Conservation (phyloP, 2,113 vertebrate species). For the Tachycineta bicolor region DNA sequence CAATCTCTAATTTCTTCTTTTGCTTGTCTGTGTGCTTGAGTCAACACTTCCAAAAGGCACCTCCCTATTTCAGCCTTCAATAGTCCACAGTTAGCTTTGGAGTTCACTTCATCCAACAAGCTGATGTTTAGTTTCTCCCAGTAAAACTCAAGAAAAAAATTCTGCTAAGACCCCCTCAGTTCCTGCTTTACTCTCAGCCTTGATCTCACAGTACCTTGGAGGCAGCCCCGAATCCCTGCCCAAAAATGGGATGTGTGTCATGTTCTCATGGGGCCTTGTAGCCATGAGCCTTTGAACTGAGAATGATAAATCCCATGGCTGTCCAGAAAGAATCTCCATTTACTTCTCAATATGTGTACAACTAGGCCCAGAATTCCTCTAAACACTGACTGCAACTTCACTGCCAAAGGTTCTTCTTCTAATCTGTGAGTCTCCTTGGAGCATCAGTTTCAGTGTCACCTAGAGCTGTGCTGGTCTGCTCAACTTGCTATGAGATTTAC, state of each 20-base stretch:
- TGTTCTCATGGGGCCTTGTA: neutral
- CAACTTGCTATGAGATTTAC: neutral
- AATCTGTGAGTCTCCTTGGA: neutral
- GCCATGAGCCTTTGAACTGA: neutral
- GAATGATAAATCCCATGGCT: neutral
- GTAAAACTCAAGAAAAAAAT: neutral
- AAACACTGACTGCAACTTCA: neutral
- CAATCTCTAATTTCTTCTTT: neutral
- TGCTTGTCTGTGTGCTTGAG: neutral
- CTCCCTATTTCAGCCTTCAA: neutral
- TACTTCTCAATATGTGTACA: neutral
- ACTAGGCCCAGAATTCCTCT: neutral
- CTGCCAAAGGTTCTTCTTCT: neutral
- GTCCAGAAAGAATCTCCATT: neutral
- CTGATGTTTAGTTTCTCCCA: neutral
- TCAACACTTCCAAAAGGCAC: neutral
- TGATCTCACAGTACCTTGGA: neutral
- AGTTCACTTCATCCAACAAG: neutral
- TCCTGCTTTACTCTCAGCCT: neutral
- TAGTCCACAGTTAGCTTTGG: neutral
- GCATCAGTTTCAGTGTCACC: neutral
- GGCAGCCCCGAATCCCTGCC: neutral
- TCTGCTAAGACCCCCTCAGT: neutral
- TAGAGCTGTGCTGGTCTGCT: neutral
- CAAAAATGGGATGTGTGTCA: neutral